Evolutionary conservation across 2,797 vertebrate genomes (phyloP).

Genomic region (Aphelocoma californica): DNA sequence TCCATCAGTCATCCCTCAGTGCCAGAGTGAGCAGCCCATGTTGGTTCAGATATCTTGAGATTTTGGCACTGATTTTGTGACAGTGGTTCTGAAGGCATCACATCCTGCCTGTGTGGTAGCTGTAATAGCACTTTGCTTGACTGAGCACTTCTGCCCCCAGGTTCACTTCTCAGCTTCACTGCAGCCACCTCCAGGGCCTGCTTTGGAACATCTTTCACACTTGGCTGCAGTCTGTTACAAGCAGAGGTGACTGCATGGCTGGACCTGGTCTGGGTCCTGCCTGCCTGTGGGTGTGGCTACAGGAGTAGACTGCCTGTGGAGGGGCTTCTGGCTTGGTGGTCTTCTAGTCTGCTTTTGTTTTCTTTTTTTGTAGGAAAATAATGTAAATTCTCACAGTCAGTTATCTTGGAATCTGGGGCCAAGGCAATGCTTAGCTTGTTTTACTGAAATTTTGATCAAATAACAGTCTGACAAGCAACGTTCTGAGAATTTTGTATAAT

Average conservation of each 20-base stretch:
- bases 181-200: neutral
- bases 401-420: neutral
- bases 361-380: neutral
- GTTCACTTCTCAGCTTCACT: neutral
- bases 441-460: neutral
- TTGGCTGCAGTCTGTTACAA: rapidly evolving
- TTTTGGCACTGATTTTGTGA: neutral
- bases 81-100: neutral
- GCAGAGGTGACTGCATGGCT: neutral
- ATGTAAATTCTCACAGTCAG: neutral
- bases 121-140: neutral
- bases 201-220: neutral
- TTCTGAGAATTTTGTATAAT: neutral
- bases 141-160: neutral
- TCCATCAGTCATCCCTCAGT: neutral
- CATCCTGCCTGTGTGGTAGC: neutral
- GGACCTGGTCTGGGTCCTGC: neutral
- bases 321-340: neutral
- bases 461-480: neutral
- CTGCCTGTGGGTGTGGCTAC: neutral
- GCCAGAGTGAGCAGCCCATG: neutral
- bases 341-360: neutral
- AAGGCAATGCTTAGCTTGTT: neutral
- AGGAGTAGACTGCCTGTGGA: neutral
- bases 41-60: neutral